phyloP scores from a whole-genome alignment of 2,888 invertebrate genomes.

The Lasioglossum villosulum region DNA sequence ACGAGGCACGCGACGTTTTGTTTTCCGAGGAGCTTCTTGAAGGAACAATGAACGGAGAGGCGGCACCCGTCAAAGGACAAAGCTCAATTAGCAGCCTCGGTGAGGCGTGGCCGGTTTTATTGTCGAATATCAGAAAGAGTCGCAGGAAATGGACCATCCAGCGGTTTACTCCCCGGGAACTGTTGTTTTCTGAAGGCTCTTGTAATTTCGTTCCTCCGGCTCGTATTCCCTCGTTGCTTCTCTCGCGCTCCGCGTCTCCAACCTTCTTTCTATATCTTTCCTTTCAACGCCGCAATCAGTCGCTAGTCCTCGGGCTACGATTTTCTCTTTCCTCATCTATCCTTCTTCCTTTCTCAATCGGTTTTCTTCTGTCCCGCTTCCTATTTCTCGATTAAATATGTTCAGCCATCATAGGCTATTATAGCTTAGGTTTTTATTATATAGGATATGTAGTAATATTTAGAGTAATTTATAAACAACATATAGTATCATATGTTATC shows the following conservation, averaged over 20 bases:
- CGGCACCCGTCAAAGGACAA: conserved; percentile 18
- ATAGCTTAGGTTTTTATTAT: no score
- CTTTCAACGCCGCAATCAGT: not conserved
- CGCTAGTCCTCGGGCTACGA: not conserved
- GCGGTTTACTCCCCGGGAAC: conserved; percentile 51
- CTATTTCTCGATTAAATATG: no score
- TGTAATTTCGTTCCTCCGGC: conserved; percentile 13
- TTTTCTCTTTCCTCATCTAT: not conserved
- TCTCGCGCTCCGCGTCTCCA: not conserved
- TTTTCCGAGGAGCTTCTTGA: conserved; percentile 1
- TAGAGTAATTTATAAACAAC: no score
- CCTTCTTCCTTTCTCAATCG: no score
- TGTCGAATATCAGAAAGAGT: conserved; percentile 51
- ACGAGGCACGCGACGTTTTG: conserved; percentile 11
- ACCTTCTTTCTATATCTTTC: not conserved
- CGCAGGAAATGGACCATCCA: conserved; percentile 35
- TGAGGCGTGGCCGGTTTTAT: conserved; percentile 28
- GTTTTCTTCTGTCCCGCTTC: no score
- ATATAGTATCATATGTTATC: no score
- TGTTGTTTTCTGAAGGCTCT: conserved; percentile 33
- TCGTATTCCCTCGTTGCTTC: not conserved
- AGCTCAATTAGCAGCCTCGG: conserved; percentile 51
- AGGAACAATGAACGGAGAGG: conserved; percentile 9
- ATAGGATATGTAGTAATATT: no score
- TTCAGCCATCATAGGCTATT: no score